Conservation (phyloP, 2,888 invertebrate species). For the Aporophyla lueneburgensis region DNA sequence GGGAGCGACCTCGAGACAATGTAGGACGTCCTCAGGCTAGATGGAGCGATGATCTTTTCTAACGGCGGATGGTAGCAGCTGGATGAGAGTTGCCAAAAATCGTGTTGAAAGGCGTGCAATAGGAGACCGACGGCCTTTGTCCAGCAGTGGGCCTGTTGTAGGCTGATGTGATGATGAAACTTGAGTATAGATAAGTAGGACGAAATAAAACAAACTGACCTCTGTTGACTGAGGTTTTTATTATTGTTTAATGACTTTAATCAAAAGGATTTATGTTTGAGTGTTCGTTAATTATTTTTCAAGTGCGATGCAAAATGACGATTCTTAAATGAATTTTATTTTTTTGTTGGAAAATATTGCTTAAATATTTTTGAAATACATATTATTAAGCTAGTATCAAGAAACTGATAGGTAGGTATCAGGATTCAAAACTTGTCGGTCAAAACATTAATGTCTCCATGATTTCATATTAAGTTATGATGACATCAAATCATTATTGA, state of each 20-base stretch:
- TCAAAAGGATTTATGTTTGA: neutral
- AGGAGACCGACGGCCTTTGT: too few relatives aligned
- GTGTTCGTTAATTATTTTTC: too few relatives aligned
- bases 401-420: too few relatives aligned
- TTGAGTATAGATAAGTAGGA: neutral
- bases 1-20: neutral
- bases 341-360: neutral
- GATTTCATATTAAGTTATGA: neutral
- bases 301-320: neutral
- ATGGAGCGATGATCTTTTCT: too few relatives aligned
- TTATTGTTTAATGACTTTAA: neutral
- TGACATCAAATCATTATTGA: neutral
- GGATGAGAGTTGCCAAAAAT: neutral
- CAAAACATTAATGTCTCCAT: neutral
- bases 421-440: neutral
- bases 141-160: neutral
- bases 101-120: too few relatives aligned
- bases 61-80: neutral
- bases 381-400: neutral
- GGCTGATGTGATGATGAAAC: neutral
- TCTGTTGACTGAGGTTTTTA: neutral
- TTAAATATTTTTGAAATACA: neutral
- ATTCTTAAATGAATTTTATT: neutral
- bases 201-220: conserved; percentile 3
- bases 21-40: neutral